These are phyloP conservation scores for Bimastos eiseni DNA, from an alignment of 2,888 invertebrate species.

Conservation along the genomic window DNA sequence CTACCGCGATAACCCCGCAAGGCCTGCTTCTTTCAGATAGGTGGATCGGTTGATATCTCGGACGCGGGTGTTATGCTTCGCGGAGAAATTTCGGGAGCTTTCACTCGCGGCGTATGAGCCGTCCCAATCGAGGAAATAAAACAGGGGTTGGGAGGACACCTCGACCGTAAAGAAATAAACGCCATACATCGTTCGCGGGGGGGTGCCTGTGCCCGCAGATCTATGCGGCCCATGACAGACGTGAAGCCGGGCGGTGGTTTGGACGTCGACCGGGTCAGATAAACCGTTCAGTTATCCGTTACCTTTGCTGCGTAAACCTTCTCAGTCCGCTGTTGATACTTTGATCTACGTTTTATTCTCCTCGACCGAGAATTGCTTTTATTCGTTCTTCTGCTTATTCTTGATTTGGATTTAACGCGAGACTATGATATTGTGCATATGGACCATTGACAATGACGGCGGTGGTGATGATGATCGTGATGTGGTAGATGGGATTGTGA, in stretches of 20 bases:
- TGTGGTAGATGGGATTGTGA: background rate
- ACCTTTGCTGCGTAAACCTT: background rate
- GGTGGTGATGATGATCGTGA: conserved; percentile 70
- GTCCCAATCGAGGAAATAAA: background rate
- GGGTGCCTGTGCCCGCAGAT: background rate
- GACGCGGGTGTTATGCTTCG: too few species aligned
- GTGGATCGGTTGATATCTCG: too few species aligned
- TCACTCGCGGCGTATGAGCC: too few species aligned
- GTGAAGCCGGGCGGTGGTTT: background rate
- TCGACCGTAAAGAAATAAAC: background rate
- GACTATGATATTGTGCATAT: too few species aligned
- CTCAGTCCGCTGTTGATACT: background rate
- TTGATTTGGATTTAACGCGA: too few species aligned
- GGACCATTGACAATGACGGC: conserved; percentile 63
- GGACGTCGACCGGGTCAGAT: background rate
- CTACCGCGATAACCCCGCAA: background rate
- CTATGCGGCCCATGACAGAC: background rate
- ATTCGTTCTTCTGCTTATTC: too few species aligned
- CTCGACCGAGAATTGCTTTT: background rate
- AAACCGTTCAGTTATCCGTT: background rate
- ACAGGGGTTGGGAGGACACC: background rate
- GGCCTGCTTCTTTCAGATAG: too few species aligned
- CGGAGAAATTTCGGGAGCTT: too few species aligned
- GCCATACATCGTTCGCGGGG: background rate
- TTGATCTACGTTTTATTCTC: background rate